Evolutionary conservation across 2,113 vertebrate genomes (phyloP).

Genomic region (Engystomops pustulosus): DNA sequence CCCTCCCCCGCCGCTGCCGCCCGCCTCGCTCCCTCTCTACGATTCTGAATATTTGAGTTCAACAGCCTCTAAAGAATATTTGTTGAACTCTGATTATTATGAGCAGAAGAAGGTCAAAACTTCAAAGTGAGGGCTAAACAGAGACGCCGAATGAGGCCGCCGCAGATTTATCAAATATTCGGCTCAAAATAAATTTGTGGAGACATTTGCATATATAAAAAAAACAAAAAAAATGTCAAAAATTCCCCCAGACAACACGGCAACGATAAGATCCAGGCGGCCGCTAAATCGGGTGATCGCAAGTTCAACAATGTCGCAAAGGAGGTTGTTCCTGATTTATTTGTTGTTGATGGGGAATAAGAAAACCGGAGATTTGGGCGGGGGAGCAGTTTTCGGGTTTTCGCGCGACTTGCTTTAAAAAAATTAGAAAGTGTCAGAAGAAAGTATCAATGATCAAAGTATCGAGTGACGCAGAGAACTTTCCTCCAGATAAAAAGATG

Average conservation of each 20-base stretch:
- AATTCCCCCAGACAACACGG: background rate
- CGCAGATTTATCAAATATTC: slow-evolving; percentile 13
- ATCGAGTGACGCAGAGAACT: background rate
- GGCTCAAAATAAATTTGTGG: slow-evolving; percentile 35
- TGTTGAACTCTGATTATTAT: slow-evolving; percentile 39
- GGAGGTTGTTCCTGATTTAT: background rate
- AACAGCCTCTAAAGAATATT: slow-evolving; percentile 37
- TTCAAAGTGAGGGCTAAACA: slow-evolving; percentile 40
- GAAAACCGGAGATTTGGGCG: background rate
- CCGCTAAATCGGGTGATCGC: background rate
- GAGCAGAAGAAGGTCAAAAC: slow-evolving; percentile 45
- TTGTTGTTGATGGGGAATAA: background rate
- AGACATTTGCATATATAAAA: slow-evolving; percentile 47
- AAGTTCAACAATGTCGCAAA: background rate
- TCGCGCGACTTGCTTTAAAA: too few relatives aligned
- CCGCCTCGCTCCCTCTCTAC: background rate
- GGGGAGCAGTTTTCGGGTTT: background rate
- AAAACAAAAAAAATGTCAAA: background rate
- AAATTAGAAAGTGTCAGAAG: slow-evolving; percentile 12
- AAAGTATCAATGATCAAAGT: slow-evolving; percentile 50
- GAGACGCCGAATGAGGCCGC: background rate
- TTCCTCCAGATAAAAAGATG: slow-evolving; percentile 40
- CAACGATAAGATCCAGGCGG: background rate
- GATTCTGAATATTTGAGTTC: slow-evolving; percentile 46
- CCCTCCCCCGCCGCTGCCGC: background rate